Base-by-base conservation (phyloP, 2,797 vertebrate genomes). In the Adelosebastes latens region DNA sequence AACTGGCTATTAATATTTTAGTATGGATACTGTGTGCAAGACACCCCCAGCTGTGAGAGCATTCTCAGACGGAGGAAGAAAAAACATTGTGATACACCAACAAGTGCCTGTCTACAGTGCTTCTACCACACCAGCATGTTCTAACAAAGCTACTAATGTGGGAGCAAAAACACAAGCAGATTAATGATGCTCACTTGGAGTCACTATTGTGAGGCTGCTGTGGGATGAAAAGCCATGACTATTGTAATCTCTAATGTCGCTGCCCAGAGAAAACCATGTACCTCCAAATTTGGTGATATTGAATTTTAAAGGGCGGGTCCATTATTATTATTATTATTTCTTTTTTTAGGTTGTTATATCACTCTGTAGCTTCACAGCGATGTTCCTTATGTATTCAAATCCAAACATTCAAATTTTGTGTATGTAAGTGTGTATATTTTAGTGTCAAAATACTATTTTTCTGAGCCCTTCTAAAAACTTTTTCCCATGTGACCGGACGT, bases 1-100 rank as follows among this genome's bases (percentile, higher is more conserved):
- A 92, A 85, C 34, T 70, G 64, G 76, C 80, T 87, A 92, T 94
- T 91, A 91, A 93, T 95, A 93, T 93, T 94, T 94, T 77, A 93
- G 90, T 77, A 67, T 85, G 84, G 75, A 86, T 81, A 72, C 68
- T 68, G 64, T 77, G 80, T 85, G 80, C 60, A 64, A 82, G 80
- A 80, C 75, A 78, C 79, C 61, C 42, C 85, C 84, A 87, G 70
- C 83, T 83, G 82, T 70, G 89, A 82, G 63, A 82, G 55, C 24
- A 36, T 56, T 52, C 85, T 71, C 55, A 42, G 22, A 79, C 59
- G 71, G 79, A 62, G 46, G 34, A 32, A 32, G 46, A 24, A 79
- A 79, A 80, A 79, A 25, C 67, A 89, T 65, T 42, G 60, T 42
- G 80, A 83, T 86, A 27, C 82, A 90, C 86, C 92, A 91, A 93